These are phyloP conservation scores for Ginglymostoma cirratum DNA, from an alignment of 2,113 vertebrate genomes.

Conservation along the genomic window DNA sequence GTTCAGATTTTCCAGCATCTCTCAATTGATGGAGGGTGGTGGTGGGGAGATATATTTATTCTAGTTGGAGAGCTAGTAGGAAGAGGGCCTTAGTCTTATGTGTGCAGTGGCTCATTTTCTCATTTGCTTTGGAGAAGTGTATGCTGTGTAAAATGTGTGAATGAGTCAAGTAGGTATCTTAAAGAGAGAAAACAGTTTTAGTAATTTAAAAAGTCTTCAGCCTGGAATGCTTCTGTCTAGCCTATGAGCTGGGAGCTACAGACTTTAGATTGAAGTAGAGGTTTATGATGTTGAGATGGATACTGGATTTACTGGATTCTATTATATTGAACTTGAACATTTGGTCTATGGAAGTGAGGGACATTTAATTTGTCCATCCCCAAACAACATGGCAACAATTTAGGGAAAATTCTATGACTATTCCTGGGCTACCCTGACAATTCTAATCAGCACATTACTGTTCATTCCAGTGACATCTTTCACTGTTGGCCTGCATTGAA, in stretches of 20 bases:
- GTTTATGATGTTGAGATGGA: neutral
- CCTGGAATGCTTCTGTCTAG: too few relatives aligned
- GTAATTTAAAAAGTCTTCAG: neutral
- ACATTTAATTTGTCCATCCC: neutral
- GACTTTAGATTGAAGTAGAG: neutral
- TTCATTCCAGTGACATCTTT: too few relatives aligned
- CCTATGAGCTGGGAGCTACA: neutral
- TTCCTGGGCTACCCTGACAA: neutral
- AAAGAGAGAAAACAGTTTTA: neutral
- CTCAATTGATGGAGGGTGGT: too few relatives aligned
- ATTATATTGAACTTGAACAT: neutral
- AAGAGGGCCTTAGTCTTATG: too few relatives aligned
- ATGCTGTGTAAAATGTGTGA: too few relatives aligned
- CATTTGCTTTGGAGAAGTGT: too few relatives aligned
- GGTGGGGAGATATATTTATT: too few relatives aligned
- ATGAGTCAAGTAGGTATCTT: too few relatives aligned
- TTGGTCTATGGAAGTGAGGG: neutral
- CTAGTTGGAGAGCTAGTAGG: too few relatives aligned
- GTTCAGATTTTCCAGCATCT: too few relatives aligned
- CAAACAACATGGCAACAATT: neutral
- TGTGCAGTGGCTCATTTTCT: too few relatives aligned
- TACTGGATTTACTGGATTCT: neutral
- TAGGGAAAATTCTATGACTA: neutral
- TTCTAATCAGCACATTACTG: neutral
- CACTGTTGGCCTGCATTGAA: too few relatives aligned